These are phyloP conservation scores for Chrysaora quinquecirrha DNA, from an alignment of 30 jellyfish, hydroid and myxozoan species.

Conservation along the genomic window DNA sequence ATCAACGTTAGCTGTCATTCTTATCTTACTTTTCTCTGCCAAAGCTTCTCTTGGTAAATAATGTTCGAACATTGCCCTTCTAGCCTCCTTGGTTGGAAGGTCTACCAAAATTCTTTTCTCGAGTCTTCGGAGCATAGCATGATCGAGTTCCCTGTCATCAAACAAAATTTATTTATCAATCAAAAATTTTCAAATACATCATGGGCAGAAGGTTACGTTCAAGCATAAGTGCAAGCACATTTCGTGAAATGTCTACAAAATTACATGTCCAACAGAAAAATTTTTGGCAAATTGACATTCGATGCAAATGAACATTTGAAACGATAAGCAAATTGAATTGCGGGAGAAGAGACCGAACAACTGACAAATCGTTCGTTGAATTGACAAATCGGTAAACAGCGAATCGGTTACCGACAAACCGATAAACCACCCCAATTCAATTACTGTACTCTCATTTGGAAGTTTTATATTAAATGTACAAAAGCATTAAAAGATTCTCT, in stretches of 20 bases:
- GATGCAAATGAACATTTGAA: too few relatives aligned
- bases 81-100: constrained; percentile 82
- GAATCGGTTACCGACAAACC: too few relatives aligned
- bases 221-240: background rate
- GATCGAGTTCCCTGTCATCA: constrained; percentile 87
- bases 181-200: background rate
- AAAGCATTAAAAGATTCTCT: too few relatives aligned
- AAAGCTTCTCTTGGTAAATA: constrained; percentile 68
- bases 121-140: constrained; percentile 93
- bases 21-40: constrained; percentile 21
- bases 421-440: too few relatives aligned
- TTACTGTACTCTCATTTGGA: too few relatives aligned
- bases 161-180: too few relatives aligned
- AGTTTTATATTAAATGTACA: too few relatives aligned
- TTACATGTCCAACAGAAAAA: background rate
- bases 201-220: background rate
- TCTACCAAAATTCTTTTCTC: constrained; percentile 92
- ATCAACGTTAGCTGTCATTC: constrained; percentile 61
- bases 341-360: too few relatives aligned
- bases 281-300: background rate
- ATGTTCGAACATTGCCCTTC: constrained; percentile 88
- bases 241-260: background rate
- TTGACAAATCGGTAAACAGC: too few relatives aligned
- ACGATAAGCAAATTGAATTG: too few relatives aligned
- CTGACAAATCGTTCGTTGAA: too few relatives aligned